Percentiles rank a stretch among this genome's conserved stretches.
Evolutionary conservation across 2,113 vertebrate genomes (phyloP).

Genomic region (Ophthalmolycus amberensis): DNA sequence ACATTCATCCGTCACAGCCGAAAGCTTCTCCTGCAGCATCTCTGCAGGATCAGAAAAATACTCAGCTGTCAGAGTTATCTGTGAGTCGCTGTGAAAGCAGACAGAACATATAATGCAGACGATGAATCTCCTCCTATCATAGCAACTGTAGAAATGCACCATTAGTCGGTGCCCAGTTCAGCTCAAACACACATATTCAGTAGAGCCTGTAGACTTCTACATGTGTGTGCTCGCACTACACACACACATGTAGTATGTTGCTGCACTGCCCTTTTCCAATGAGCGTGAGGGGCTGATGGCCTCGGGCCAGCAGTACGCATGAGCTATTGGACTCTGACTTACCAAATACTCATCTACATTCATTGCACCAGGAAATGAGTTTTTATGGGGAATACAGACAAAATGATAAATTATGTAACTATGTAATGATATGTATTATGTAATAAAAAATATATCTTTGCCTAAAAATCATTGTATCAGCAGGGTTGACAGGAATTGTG

Average conservation of each 20-base stretch:
- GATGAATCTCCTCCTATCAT: neutral
- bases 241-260: neutral
- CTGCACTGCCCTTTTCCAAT: neutral
- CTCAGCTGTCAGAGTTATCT: slow-evolving; percentile 59
- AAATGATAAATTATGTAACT: neutral
- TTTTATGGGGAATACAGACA: neutral
- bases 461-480: neutral
- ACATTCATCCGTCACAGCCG: slow-evolving; percentile 91
- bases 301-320: neutral
- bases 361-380: neutral
- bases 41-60: slow-evolving; percentile 80
- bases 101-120: neutral
- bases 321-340: neutral
- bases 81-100: slow-evolving; percentile 7
- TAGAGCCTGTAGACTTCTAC: neutral
- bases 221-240: neutral
- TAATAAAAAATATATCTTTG: neutral
- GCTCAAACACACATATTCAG: neutral
- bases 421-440: neutral
- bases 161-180: neutral
- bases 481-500: neutral
- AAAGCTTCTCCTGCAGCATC: slow-evolving; percentile 98
- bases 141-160: neutral
- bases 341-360: neutral
- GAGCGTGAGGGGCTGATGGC: neutral